These are phyloP conservation scores for Lasius platythorax DNA, from an alignment of 2,888 invertebrate species.

Conservation along the genomic window DNA sequence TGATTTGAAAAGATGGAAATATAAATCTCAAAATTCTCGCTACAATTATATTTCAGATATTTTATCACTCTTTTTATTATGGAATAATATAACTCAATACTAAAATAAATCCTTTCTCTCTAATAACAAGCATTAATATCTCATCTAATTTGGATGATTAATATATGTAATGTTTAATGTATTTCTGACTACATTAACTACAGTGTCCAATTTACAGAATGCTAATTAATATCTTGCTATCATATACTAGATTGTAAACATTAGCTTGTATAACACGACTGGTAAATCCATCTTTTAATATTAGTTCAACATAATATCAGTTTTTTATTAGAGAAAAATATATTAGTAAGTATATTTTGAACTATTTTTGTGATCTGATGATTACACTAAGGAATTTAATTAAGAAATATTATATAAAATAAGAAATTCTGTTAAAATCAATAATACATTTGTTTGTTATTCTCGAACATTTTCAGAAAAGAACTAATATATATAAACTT, in stretches of 20 bases:
- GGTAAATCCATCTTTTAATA: background rate
- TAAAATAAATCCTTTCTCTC: background rate
- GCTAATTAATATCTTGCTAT: slow-evolving; percentile 33
- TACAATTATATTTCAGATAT: background rate
- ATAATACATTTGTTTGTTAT: background rate
- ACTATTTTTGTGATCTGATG: background rate
- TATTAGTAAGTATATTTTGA: background rate
- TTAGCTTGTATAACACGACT: background rate
- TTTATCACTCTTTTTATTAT: background rate
- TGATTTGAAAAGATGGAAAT: too few relatives aligned
- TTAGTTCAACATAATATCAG: background rate
- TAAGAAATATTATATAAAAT: background rate
- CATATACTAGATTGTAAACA: background rate
- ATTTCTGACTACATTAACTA: background rate
- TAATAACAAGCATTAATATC: slow-evolving; percentile 12
- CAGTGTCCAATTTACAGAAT: slow-evolving; percentile 6
- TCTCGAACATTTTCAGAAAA: background rate
- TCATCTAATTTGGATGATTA: background rate
- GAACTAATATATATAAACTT: background rate
- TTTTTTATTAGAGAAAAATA: background rate
- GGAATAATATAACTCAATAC: background rate
- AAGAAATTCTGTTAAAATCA: background rate
- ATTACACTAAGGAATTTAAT: background rate
- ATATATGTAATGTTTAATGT: background rate
- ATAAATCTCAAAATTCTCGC: too few relatives aligned